Conservation (phyloP, 2,797 vertebrate genomes). For the Phoxinus dragarum region DNA sequence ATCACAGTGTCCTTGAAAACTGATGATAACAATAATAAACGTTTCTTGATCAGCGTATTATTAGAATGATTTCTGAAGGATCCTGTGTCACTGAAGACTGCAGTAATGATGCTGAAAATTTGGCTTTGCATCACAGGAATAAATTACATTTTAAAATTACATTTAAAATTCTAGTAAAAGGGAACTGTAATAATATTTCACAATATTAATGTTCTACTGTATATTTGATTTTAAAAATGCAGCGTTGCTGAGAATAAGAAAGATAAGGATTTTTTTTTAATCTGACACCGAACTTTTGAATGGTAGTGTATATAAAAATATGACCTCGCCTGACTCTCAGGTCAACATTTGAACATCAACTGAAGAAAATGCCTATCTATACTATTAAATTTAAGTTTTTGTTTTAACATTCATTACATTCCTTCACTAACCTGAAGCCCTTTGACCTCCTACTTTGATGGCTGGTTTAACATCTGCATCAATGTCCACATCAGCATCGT, state of each 20-base stretch:
- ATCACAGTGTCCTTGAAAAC: neutral
- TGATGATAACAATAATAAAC: neutral
- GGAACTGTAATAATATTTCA: neutral
- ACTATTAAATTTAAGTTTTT: neutral
- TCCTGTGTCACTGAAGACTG: neutral
- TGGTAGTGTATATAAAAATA: neutral
- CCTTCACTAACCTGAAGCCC: constrained; percentile 82
- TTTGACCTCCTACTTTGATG: constrained; percentile 87
- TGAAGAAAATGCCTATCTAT: neutral
- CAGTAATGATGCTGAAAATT: neutral
- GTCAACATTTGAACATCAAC: neutral
- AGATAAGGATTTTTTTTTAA: no score
- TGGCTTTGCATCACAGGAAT: neutral
- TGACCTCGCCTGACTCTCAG: neutral
- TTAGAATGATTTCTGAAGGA: neutral
- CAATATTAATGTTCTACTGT: neutral
- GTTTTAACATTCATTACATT: neutral
- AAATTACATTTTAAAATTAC: neutral
- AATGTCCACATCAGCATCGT: constrained; percentile 90
- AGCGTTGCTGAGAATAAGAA: neutral
- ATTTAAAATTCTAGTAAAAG: neutral
- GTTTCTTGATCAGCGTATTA: no score
- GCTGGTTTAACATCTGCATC: constrained; percentile 85
- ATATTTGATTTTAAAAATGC: neutral
- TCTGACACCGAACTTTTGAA: neutral